Base-by-base conservation (phyloP, 2,113 vertebrate genomes). In the Mesoclemmys tuberculata region DNA sequence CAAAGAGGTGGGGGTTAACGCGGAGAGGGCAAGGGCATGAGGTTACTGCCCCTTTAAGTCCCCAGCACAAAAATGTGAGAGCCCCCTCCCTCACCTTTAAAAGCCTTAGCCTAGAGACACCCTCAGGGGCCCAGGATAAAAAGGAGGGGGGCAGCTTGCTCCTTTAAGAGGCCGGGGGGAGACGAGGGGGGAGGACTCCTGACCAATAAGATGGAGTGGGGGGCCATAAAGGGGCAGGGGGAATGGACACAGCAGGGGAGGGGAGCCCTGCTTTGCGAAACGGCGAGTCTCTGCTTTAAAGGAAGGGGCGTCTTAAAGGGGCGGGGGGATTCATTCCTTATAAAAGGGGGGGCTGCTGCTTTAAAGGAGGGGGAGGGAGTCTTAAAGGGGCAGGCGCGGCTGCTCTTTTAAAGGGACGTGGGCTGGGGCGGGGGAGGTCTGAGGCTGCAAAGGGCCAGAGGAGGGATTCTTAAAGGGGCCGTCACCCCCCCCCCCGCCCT, bases 401-500 rank as follows among this genome's bases (percentile, higher is more conserved):
- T 16, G 11, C 29, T 16, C 26, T 49, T 35, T 46, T 44, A 84
- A 48, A 84, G 56, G 55, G 44, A 12, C 18, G 38, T 24, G 27
- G 75, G 41, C 51, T 44, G 31, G 26, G 38, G 46, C 8, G 21
- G 31, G 49, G 61, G 21, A 16, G 49, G 6, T 12, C 19, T 38
- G 38, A 16, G 52, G 12, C 26, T n/a, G 18, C 22, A 55, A 55
- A 29, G 80, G 10, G 46, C 38, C 80, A 12, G 19, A n/a, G 49
- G 29, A 71, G 9, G 84, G 61, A 54, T 29, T 79, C 82, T 91
- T 48, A 84, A 84, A 79, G 96, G 96, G 93, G 88, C 92, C 87
- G 22, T 74, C 89, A 82, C 94, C 89, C 94, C 93, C 97, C 94
- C 89, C 95, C 93, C 97, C 95, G 78, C 54, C 85, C n/a, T n/a